A percentile compares a stretch with the other conserved stretches of the same genome.
phyloP scores from a whole-genome alignment of 1,140 invertebrate genomes.

The Argopecten irradians region DNA sequence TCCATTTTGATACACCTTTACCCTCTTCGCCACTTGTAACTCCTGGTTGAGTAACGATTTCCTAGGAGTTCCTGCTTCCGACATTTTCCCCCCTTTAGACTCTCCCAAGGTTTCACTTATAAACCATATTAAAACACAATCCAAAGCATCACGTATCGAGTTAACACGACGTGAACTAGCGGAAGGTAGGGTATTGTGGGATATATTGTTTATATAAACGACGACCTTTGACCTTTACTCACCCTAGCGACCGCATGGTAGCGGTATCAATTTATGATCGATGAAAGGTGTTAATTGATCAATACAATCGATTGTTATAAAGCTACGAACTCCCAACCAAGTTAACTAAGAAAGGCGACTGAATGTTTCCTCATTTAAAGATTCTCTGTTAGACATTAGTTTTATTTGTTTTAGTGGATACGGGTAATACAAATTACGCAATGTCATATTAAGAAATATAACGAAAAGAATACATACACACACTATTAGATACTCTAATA shows the following conservation, averaged over 20 bases:
- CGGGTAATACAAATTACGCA: constrained; percentile 5
- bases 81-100: neutral
- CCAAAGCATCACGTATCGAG: neutral
- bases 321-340: neutral
- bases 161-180: neutral
- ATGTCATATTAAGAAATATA: neutral
- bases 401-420: too few species aligned
- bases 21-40: neutral
- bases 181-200: constrained; percentile 3
- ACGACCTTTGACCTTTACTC: constrained; percentile 14
- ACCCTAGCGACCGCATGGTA: constrained; percentile 11
- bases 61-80: neutral
- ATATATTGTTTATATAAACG: constrained; percentile 23
- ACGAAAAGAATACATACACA: neutral
- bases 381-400: too few species aligned
- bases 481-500: too few species aligned
- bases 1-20: neutral
- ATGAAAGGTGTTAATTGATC: constrained; percentile 8
- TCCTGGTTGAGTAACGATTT: neutral
- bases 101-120: neutral
- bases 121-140: neutral
- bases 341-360: neutral
- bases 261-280: neutral
- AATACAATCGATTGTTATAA: neutral
- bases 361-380: neutral